Conservation (phyloP, 2,888 invertebrate genomes). For the Phengaris arion region DNA sequence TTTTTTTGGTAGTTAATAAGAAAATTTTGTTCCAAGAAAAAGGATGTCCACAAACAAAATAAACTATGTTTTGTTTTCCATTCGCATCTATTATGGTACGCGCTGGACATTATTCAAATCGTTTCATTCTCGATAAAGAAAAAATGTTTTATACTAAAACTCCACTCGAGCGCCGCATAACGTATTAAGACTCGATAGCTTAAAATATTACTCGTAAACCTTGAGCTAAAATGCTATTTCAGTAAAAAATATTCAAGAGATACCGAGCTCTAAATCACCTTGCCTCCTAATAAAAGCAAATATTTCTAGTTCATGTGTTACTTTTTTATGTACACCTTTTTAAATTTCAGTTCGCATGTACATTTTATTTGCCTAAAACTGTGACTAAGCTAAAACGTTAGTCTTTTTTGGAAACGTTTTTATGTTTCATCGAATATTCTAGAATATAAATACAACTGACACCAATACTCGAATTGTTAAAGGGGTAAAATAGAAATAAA, state of each 20-base stretch:
- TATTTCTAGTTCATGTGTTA: background rate
- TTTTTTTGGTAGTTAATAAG: too few relatives aligned
- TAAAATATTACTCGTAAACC: conserved; percentile 17
- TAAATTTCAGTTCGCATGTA: background rate
- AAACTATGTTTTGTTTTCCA: too few relatives aligned
- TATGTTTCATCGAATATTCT: background rate
- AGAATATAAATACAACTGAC: background rate
- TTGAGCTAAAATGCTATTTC: conserved; percentile 28
- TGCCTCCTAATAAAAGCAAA: conserved; percentile 21
- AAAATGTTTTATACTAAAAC: conserved; percentile 1
- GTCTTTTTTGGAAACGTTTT: background rate
- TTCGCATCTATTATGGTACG: background rate
- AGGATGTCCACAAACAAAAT: too few relatives aligned
- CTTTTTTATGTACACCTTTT: background rate
- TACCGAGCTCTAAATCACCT: conserved; percentile 8
- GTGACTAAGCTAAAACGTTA: background rate
- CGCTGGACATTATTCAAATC: conserved; percentile 6
- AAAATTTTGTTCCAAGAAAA: too few relatives aligned
- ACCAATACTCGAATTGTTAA: background rate
- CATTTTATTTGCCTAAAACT: background rate
- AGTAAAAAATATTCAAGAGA: conserved; percentile 31
- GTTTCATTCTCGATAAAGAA: background rate
- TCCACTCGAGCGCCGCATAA: conserved; percentile 2
- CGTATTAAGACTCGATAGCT: conserved; percentile 14
- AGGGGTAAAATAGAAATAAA: background rate